These are phyloP conservation scores for Zeugodacus cucurbitae DNA, from an alignment of 1,140 invertebrate species.

Conservation along the genomic window DNA sequence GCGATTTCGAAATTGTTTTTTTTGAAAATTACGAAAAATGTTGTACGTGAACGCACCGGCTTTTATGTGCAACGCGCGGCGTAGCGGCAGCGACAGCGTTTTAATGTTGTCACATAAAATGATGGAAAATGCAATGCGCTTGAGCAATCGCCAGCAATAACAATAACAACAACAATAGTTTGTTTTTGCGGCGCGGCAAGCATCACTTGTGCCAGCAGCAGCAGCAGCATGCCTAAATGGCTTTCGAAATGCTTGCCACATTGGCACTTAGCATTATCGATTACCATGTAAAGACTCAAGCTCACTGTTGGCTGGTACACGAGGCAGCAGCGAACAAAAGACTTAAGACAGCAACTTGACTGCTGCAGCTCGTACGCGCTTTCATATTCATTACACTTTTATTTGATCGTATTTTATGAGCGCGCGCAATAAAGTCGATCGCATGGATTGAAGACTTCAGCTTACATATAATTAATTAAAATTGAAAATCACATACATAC, in stretches of 20 bases:
- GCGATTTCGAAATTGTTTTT: not conserved
- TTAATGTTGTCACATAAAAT: conserved; percentile 32
- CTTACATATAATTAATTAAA: conserved; percentile 8
- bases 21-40: not conserved
- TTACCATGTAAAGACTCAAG: not conserved
- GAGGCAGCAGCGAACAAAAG: not conserved
- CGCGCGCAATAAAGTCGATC: not conserved
- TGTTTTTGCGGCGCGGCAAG: not conserved
- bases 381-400: not conserved
- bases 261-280: conserved; percentile 18
- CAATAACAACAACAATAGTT: not conserved
- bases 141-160: not conserved
- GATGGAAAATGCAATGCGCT: not conserved
- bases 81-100: not conserved
- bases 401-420: not conserved
- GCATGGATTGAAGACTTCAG: not conserved
- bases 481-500: not conserved
- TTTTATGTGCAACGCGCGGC: not conserved
- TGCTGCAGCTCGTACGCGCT: not conserved
- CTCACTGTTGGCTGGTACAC: not conserved
- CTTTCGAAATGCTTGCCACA: not conserved
- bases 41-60: not conserved
- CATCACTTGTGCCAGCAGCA: not conserved
- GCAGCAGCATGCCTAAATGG: not conserved
- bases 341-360: conserved; percentile 15